phyloP scores from a whole-genome alignment of 2,888 invertebrate species.

The Campopleginae sp. region DNA sequence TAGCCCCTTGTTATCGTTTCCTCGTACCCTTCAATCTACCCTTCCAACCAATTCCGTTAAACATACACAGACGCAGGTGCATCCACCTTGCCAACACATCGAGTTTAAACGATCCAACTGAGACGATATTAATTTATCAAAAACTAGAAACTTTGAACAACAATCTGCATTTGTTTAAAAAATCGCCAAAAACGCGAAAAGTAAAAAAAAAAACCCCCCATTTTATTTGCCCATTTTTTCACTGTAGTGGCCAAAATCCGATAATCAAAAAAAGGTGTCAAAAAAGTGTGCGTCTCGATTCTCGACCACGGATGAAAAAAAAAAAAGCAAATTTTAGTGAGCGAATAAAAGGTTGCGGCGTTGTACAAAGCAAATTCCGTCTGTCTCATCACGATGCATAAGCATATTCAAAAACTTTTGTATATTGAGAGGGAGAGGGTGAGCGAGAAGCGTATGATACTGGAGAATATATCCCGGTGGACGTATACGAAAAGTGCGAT shows the following conservation, averaged over 20 bases:
- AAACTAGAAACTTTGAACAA: background rate
- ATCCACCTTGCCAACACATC: background rate
- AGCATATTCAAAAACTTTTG: background rate
- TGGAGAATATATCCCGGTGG: slow-evolving; percentile 33
- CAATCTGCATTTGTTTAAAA: no score
- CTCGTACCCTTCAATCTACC: slow-evolving; percentile 21
- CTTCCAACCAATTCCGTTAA: background rate
- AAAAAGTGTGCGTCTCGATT: background rate
- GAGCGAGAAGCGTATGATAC: background rate
- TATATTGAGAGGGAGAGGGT: background rate
- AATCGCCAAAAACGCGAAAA: background rate
- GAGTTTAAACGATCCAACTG: background rate
- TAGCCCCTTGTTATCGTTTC: background rate
- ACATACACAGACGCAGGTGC: background rate
- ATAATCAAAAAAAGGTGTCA: no score
- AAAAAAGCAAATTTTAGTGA: slow-evolving; percentile 12
- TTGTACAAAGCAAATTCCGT: slow-evolving; percentile 19
- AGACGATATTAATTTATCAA: background rate
- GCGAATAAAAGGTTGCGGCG: slow-evolving; percentile 21
- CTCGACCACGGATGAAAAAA: background rate
- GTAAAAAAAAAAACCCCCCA: background rate
- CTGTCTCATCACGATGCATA: background rate
- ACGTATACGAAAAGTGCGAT: slow-evolving; percentile 50
- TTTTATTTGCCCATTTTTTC: background rate
- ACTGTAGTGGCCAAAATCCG: background rate